Base-by-base conservation (phyloP, 1,140 invertebrate species). In the Nebria ingens region DNA sequence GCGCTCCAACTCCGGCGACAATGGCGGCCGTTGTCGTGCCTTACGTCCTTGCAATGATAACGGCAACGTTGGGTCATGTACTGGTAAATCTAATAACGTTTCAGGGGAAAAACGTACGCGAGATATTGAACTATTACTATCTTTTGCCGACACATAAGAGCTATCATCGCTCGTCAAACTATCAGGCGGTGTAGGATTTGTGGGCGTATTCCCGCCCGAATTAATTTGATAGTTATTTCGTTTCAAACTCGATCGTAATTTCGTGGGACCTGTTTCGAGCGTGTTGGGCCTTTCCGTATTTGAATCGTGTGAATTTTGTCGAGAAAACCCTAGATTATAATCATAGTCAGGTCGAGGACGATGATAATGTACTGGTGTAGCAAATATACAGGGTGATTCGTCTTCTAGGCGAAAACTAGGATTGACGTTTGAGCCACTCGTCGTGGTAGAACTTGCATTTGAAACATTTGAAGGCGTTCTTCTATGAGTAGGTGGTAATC, bases 151-250 rank as follows among this genome's bases (percentile, higher is more conserved):
- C 29, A 89, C 79, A 65, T 91, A 91, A 23, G 86, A 89, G 59
- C 84, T 87, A 60, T 91, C 88, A 52, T 91, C 89, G 60, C 87
- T 89, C 0, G 87, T 86, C 13, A 89, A 64, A 60, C 86, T 89
- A 59, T 91, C 89, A 0, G 88, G 87, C 0, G 89, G 87, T 1
- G 89, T 91, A 1, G 86, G 84, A 72, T 89, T 89, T 1, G 87
- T 90, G 21, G 88, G 87, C 0, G 87, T 90, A n/a, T 79, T 80
- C 0, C 79, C 81, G 0, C 79, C 79, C 0, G 82, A 83, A 55
- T 81, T 80, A 38, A 79, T 79, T 2, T 77, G 75, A 56, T 78
- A 81, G 64, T 82, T 83, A 56, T 83, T 83, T 59, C 84, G 78
- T 63, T 87, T 86, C n/a, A 89, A 66, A 63, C 84, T 87, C 0